Evolutionary conservation across 2,797 vertebrate species (phyloP).

Genomic region (Semaprochilodus insignis): DNA sequence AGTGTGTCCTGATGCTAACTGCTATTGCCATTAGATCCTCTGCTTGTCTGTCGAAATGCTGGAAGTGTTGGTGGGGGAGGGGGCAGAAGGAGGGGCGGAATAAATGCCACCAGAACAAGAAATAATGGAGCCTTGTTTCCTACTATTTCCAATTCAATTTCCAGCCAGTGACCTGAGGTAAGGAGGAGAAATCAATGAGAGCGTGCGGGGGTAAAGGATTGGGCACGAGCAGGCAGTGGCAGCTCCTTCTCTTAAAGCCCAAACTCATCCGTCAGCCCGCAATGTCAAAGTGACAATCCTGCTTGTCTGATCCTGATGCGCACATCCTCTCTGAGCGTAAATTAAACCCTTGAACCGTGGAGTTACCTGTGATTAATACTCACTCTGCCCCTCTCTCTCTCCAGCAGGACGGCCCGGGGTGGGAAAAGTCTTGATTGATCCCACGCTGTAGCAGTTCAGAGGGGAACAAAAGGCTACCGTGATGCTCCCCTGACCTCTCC

Average conservation of each 20-base stretch:
- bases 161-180: conserved; percentile 75
- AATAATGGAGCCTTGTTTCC: conserved; percentile 75
- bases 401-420: conserved; percentile 15
- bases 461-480: conserved; percentile 46
- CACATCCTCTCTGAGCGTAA: conserved; percentile 68
- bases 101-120: conserved; percentile 72
- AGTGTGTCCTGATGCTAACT: conserved; percentile 67
- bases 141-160: conserved; percentile 81
- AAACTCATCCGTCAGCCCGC: conserved; percentile 70
- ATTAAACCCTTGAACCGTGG: conserved; percentile 76
- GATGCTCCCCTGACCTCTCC: conserved; percentile 48
- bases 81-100: conserved; percentile 24
- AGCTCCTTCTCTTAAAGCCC: conserved; percentile 62
- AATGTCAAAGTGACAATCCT: conserved; percentile 73
- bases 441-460: conserved; percentile 45
- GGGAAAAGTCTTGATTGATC: conserved; percentile 55
- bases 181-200: conserved; percentile 77
- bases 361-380: conserved; percentile 77
- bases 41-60: conserved; percentile 64
- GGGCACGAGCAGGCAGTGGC: conserved; percentile 61
- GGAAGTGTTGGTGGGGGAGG: conserved; percentile 1
- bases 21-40: conserved; percentile 67
- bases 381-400: conserved; percentile 40
- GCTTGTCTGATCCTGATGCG: conserved; percentile 62
- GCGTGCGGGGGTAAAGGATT: conserved; percentile 67